phyloP scores from a whole-genome alignment of 2,797 vertebrate species.

The Myoxocephalus aenaeus region DNA sequence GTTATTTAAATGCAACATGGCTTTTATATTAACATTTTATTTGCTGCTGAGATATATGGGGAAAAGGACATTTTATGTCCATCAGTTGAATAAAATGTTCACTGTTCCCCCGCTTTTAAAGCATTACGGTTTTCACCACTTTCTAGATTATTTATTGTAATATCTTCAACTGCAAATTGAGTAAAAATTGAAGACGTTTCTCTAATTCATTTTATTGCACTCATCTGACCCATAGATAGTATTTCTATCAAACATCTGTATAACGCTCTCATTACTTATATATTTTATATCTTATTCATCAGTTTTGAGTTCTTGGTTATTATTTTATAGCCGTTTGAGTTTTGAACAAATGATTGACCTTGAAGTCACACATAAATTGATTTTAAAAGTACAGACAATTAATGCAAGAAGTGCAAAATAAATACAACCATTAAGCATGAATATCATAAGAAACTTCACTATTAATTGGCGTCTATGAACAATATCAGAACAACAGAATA shows the following conservation, averaged over 20 bases:
- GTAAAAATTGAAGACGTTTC: not conserved
- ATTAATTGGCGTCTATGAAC: not conserved
- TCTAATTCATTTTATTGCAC: not conserved
- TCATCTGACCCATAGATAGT: not conserved
- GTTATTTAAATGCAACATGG: slow-evolving; percentile 25
- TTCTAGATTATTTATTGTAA: slow-evolving; percentile 16
- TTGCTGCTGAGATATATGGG: not conserved
- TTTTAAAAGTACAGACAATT: not conserved
- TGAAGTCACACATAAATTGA: not conserved
- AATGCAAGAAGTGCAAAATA: not conserved
- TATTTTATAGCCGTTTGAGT: not conserved
- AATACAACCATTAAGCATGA: not conserved
- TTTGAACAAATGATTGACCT: not conserved
- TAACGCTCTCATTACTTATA: not conserved
- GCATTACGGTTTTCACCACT: not conserved
- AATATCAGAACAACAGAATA: not conserved
- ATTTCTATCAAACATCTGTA: slow-evolving; percentile 10
- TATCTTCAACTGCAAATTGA: not conserved
- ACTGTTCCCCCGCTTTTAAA: not conserved
- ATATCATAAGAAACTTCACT: not conserved
- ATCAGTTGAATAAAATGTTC: not conserved
- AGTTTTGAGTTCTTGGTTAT: slow-evolving; percentile 4
- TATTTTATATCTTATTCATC: too few species aligned
- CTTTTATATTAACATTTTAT: slow-evolving; percentile 33
- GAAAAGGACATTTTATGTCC: not conserved